A percentile compares a stretch with the other conserved stretches of the same genome.
Evolutionary conservation across 2,888 invertebrate genomes (phyloP).

Genomic region (Hedya salicella): DNA sequence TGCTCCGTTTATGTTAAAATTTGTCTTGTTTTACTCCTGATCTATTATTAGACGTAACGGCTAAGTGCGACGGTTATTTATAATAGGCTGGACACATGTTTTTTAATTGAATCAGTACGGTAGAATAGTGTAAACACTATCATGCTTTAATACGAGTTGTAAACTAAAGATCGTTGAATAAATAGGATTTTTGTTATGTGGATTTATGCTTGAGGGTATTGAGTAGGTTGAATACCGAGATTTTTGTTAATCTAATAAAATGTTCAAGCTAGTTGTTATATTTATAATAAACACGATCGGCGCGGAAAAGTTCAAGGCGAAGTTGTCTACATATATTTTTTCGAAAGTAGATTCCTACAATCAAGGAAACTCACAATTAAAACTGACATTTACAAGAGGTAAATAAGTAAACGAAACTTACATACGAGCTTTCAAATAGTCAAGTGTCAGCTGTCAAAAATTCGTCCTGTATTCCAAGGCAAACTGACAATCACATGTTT

Average conservation of each 20-base stretch:
- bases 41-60: conserved; percentile 46
- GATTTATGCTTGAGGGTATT: too few relatives aligned
- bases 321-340: conserved; percentile 1
- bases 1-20: conserved; percentile 45
- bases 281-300: not conserved
- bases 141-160: conserved; percentile 25
- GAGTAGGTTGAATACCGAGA: conserved; percentile 19
- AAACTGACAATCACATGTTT: conserved; percentile 56
- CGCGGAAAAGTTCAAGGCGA: conserved; percentile 29
- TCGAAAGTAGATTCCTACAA: conserved; percentile 8
- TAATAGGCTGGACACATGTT: conserved; percentile 44
- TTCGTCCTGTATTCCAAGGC: conserved; percentile 38
- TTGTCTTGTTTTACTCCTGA: conserved; percentile 44
- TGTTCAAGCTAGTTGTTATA: not conserved
- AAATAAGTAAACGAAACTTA: conserved; percentile 28
- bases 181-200: not conserved
- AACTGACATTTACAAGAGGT: conserved; percentile 3
- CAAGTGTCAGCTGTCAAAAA: conserved; percentile 37
- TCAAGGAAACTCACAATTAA: conserved; percentile 20
- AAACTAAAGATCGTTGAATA: conserved; percentile 10
- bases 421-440: conserved; percentile 34
- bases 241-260: too few relatives aligned
- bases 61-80: conserved; percentile 43
- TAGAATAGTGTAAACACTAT: conserved; percentile 22
- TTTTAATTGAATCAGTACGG: conserved; percentile 28